phyloP scores from a whole-genome alignment of 2,113 vertebrate genomes.

The Chitala chitala region DNA sequence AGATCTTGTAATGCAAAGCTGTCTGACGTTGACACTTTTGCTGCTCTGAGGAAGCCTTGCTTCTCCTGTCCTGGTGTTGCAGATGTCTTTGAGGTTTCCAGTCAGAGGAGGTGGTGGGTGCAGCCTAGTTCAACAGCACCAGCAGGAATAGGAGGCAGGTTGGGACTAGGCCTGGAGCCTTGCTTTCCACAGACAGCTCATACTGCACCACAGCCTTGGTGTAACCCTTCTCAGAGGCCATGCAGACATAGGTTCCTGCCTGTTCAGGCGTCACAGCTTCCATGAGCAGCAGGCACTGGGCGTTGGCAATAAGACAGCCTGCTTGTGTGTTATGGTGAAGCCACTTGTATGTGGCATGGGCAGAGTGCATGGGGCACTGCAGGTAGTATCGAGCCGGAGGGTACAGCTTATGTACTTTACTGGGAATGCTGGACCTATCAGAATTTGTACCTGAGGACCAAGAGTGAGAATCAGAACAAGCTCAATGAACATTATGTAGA shows the following conservation, averaged over 20 bases:
- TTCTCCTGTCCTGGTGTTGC: too few relatives aligned
- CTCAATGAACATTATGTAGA: neutral
- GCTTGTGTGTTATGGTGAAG: fast-evolving
- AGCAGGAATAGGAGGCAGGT: neutral
- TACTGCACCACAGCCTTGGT: neutral
- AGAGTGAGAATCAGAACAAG: neutral
- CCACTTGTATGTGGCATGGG: slow-evolving; percentile 55
- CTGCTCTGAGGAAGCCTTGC: too few relatives aligned
- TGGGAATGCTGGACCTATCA: slow-evolving; percentile 13
- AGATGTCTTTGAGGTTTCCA: neutral
- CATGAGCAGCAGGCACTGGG: slow-evolving; percentile 44
- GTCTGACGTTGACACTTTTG: too few relatives aligned
- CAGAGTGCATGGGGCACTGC: slow-evolving; percentile 41
- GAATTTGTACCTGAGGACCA: neutral
- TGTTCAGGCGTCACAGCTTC: slow-evolving; percentile 29
- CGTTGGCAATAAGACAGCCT: neutral
- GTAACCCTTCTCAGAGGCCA: slow-evolving; percentile 43
- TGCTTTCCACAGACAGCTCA: slow-evolving; percentile 15
- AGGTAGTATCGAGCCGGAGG: slow-evolving; percentile 35
- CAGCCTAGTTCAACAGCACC: neutral
- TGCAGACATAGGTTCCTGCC: slow-evolving; percentile 41
- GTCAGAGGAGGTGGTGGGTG: neutral
- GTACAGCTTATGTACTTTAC: neutral
- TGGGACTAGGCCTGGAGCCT: neutral
- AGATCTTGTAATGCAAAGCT: too few relatives aligned